Conservation (phyloP, 2,113 vertebrate species). For the Oreochromis spilurus region DNA sequence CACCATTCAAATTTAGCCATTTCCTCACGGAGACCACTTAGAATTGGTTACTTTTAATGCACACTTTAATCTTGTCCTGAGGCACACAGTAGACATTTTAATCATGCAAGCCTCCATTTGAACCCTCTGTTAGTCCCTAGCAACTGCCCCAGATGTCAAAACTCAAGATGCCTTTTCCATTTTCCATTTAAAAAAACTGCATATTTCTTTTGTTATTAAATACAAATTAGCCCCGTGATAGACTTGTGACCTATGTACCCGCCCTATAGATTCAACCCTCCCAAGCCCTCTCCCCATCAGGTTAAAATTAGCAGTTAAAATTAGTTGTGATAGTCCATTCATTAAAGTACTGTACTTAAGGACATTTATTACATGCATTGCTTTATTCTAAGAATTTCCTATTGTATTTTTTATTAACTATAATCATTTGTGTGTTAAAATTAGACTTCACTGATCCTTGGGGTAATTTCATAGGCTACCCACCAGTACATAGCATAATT, state of each 20-base stretch:
- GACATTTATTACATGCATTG: background rate
- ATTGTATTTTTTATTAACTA: background rate
- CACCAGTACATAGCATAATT: background rate
- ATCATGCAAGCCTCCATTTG: background rate
- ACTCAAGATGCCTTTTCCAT: background rate
- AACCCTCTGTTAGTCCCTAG: background rate
- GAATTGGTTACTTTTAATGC: conserved; percentile 9
- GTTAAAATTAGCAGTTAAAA: background rate
- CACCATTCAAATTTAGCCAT: background rate
- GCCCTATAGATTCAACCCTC: background rate
- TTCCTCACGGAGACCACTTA: background rate
- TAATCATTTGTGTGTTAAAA: background rate
- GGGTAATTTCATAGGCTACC: background rate
- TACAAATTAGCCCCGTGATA: background rate
- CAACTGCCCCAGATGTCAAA: background rate
- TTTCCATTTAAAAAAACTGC: background rate
- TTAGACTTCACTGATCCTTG: background rate
- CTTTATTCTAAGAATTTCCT: background rate
- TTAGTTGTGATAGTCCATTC: background rate
- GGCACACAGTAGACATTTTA: background rate
- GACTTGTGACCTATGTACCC: background rate
- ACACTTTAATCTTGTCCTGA: background rate
- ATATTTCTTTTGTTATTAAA: background rate
- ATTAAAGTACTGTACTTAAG: background rate
- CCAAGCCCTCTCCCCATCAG: background rate